Evolutionary conservation across 2,888 invertebrate species (phyloP).

Genomic region (Lycia hirtaria): DNA sequence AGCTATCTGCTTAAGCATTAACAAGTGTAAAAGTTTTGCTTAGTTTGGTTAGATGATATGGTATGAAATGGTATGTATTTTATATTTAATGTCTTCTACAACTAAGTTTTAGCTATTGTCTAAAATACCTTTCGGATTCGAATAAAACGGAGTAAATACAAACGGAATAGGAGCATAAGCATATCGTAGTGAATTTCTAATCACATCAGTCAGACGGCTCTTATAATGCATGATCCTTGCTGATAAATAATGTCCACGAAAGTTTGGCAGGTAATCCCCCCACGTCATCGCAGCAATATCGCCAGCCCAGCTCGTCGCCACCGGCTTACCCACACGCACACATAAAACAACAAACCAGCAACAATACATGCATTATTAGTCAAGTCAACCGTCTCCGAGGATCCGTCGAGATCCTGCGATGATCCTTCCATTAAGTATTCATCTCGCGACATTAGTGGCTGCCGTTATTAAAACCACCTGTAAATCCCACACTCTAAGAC

Average conservation of each 20-base stretch:
- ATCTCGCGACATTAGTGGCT: slow-evolving; percentile 82
- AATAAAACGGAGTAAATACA: too few relatives aligned
- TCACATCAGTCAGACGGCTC: neutral
- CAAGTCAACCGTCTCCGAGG: slow-evolving; percentile 62
- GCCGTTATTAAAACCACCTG: slow-evolving; percentile 85
- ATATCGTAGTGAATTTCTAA: neutral
- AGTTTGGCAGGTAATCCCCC: slow-evolving; percentile 8
- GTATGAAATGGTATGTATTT: too few relatives aligned
- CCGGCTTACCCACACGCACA: slow-evolving; percentile 9
- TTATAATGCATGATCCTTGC: neutral
- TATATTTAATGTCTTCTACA: too few relatives aligned
- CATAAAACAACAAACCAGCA: slow-evolving; percentile 32
- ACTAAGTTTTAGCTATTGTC: too few relatives aligned
- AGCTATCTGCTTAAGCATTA: too few relatives aligned
- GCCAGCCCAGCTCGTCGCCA: slow-evolving; percentile 1
- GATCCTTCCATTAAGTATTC: slow-evolving; percentile 84
- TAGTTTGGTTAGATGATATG: too few relatives aligned
- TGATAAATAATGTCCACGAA: slow-evolving; percentile 2
- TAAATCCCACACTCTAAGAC: slow-evolving; percentile 74
- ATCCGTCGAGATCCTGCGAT: slow-evolving; percentile 52
- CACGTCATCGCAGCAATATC: slow-evolving; percentile 12
- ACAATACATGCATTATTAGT: slow-evolving; percentile 60
- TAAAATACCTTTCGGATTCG: too few relatives aligned
- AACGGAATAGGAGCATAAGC: too few relatives aligned
- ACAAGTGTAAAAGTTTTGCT: too few relatives aligned